phyloP scores from a whole-genome alignment of 1,140 invertebrate genomes.

The Bombus impatiens region DNA sequence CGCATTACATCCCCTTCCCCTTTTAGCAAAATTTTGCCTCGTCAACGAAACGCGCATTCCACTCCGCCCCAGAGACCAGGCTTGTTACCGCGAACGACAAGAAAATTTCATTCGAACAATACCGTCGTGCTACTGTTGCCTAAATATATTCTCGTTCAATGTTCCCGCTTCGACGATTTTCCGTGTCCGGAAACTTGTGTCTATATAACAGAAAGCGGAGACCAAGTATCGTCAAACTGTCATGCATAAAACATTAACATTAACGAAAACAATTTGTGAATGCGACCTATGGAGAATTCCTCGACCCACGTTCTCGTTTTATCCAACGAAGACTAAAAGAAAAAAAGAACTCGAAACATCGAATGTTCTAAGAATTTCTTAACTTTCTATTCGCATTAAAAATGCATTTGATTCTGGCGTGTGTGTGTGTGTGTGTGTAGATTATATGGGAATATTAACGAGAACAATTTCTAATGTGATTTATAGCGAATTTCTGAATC shows the following conservation, averaged over 20 bases:
- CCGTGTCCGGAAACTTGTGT: not conserved
- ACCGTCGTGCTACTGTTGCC: not conserved
- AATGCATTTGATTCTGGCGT: too few relatives aligned
- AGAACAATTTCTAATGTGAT: too few relatives aligned
- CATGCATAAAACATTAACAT: slow-evolving; percentile 17
- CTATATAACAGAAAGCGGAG: not conserved
- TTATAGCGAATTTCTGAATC: too few relatives aligned
- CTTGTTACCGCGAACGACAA: not conserved
- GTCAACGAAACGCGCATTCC: slow-evolving; percentile 4
- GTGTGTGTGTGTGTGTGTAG: too few relatives aligned
- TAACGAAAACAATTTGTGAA: slow-evolving; percentile 1
- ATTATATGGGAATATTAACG: too few relatives aligned
- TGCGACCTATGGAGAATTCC: not conserved
- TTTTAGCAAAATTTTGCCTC: slow-evolving; percentile 14
- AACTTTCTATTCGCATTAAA: too few relatives aligned
- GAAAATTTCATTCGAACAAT: slow-evolving; percentile 4
- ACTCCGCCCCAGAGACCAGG: not conserved
- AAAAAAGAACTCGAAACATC: too few relatives aligned
- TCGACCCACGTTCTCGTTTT: too few relatives aligned
- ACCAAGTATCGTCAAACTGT: not conserved
- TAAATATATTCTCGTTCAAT: not conserved
- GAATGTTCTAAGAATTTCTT: too few relatives aligned
- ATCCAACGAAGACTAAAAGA: too few relatives aligned
- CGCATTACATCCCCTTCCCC: not conserved
- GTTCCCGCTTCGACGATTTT: not conserved